Base-by-base conservation (phyloP, 2,888 invertebrate genomes). In the Epirrhoe alternata region DNA sequence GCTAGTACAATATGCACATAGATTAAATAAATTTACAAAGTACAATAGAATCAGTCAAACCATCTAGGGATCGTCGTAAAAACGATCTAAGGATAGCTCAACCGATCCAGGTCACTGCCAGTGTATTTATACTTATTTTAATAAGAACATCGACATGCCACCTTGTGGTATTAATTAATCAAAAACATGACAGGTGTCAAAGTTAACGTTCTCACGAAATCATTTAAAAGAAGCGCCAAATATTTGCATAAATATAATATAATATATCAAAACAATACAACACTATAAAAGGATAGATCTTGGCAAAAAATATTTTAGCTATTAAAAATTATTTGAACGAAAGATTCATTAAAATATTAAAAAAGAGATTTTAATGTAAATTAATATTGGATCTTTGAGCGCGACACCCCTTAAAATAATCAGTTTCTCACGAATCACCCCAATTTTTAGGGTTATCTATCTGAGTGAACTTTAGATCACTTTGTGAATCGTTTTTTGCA, bases 371-470 rank as follows among this genome's bases (percentile, higher is more conserved):
- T 81, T 82, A 83, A 87, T 84, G 78, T 83, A 86, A 80, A 86
- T 90, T 86, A 88, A 84, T 84, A 80, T 86, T 77, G 78, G 74
- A 78, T 78, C 80, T 74, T 82, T 85, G 62, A 74, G 81, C 73
- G 85, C 84, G 81, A 83, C 75, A 80, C 86, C 86, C 87, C 75
- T 80, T 73, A 75, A 72, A 81, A 75, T 75, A 76, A 71, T 66
- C 74, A 73, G 77, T 82, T 90, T 90, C 87, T 85, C 90, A 89
- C 89, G 88, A 84, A 84, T 86, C 90, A 88, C 90, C 91, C 91
- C 84, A 90, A 86, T 87, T 89, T n/a, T 88, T 88, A 86, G 88
- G 88, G 88, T 90, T 90, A 89, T 91, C 88, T 86, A 74, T 86
- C 82, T 68, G 75, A 72, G 74, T 78, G 84, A 83, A 72, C 79